Base-by-base conservation (phyloP, 2,113 vertebrate species). In the Athene cunicularia region DNA sequence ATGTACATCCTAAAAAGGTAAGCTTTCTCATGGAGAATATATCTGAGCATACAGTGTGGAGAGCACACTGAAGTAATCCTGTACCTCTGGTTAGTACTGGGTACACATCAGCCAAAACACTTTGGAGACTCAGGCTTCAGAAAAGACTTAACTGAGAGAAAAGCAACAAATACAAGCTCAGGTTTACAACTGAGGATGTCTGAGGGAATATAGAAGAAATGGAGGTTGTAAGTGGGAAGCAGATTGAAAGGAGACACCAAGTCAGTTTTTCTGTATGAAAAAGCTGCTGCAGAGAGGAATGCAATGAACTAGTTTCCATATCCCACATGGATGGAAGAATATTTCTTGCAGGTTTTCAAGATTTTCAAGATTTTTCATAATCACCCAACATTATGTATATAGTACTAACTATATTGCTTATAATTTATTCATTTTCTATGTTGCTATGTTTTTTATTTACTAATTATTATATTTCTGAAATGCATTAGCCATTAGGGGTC, bases 21-120 rank as follows among this genome's bases (percentile, higher is more conserved):
- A 71, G 7, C 5, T 80, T 82, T 90, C 52, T 63, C 15, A 30
- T 13, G 22, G 37, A 77, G 15, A 49, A 23, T 7, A 5, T 28
- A 20, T 14, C n/a, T 37, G 14, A 79, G 17, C 1, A 0, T 28
- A 32, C 21, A 60, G 3, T 4, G 9, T 39, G 16, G 22, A 64
- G 92, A 79, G n/a, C 30, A 80, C 52, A 72, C 28, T 37, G 17
- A 76, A 83, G 3, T 56, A 32, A 88, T 76, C 67, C 43, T 49
- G 37, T 68, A 35, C 49, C 43, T 89, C 22, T 60, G 15, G 6
- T 80, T 72, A 67, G 27, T 50, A 33, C 17, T 37, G 19, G 17
- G 11, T 59, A 23, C 15, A 23, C 12, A 35, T n/a, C 32, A 83
- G 24, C 12, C 75, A 80, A 64, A 92, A 73, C 13, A 32, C 12